Base-by-base conservation (phyloP, 2,888 invertebrate genomes). In the Pseudeuparius sepicola region DNA sequence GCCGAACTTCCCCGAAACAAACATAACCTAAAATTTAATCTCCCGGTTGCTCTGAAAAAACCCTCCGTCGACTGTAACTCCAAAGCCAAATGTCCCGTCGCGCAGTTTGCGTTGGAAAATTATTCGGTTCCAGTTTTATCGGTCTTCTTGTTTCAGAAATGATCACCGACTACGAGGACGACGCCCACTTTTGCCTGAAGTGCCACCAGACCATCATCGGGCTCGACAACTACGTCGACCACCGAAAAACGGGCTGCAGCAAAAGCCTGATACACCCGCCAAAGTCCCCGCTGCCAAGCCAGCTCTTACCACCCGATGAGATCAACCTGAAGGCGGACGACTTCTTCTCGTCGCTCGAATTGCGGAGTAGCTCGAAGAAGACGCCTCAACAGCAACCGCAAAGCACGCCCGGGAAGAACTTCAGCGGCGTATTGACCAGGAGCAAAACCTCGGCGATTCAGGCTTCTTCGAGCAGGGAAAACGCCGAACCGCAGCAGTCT, bases 131-230 rank as follows among this genome's bases (percentile, higher is more conserved):
- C n/a, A n/a, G n/a, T n/a, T n/a, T n/a, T n/a, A n/a, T n/a, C n/a
- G n/a, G n/a, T n/a, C n/a, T 15, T 25, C 18, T 5, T 24, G 16
- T 39, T 38, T 7, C 45, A 51, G 47, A 48, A 39, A 73, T 73
- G 72, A 66, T 73, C 10, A 65, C 69, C 37, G 76, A 78, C 40
- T 80, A 78, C 36, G 80, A 87, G 30, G 83, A 86, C 34, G 88
- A 92, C 61, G 78, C 73, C 3, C 92, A 93, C 55, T 73, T 86
- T 42, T 93, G 92, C 62, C 77, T 90, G 51, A 85, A 83, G 55
- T 93, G 92, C 63, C 82, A 83, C 48, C 57, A 70, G 11, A 88
- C 89, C 3, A 78, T 92, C 40, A 63, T 75, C 20, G 92, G 92
- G 0, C 66, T 93, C n/a, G 80, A 83, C 24, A 83, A 82, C 57